These are phyloP conservation scores for Stomatorhinus walkeri DNA, from an alignment of 2,797 vertebrate species.

Conservation along the genomic window DNA sequence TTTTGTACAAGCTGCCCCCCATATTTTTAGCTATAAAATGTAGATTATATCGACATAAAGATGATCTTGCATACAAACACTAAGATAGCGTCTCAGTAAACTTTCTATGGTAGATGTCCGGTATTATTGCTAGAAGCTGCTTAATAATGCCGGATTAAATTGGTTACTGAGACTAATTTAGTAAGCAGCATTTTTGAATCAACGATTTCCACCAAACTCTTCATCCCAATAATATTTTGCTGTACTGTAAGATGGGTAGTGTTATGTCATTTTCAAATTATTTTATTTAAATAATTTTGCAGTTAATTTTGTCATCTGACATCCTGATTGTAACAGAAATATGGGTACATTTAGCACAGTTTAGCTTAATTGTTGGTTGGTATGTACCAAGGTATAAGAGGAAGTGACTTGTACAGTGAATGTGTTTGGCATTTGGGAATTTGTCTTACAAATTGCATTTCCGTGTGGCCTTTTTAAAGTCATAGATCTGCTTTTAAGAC, in stretches of 20 bases:
- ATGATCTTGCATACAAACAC: neutral
- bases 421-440: neutral
- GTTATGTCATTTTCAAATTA: neutral
- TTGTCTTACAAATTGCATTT: neutral
- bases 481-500: constrained; percentile 1
- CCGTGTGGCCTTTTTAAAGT: neutral
- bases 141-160: neutral
- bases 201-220: neutral
- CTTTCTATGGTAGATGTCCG: neutral
- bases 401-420: neutral
- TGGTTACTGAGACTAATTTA: neutral
- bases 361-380: neutral
- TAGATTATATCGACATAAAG: neutral
- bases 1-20: neutral
- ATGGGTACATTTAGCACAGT: neutral
- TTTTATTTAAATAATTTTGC: neutral
- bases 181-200: neutral
- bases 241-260: neutral
- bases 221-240: neutral
- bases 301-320: neutral
- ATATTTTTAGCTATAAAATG: neutral
- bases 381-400: neutral
- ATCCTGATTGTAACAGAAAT: neutral
- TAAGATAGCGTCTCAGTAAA: neutral
- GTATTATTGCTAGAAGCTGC: neutral